Base-by-base conservation (phyloP, 2,888 invertebrate species). In the Trissoscelio sp. region DNA sequence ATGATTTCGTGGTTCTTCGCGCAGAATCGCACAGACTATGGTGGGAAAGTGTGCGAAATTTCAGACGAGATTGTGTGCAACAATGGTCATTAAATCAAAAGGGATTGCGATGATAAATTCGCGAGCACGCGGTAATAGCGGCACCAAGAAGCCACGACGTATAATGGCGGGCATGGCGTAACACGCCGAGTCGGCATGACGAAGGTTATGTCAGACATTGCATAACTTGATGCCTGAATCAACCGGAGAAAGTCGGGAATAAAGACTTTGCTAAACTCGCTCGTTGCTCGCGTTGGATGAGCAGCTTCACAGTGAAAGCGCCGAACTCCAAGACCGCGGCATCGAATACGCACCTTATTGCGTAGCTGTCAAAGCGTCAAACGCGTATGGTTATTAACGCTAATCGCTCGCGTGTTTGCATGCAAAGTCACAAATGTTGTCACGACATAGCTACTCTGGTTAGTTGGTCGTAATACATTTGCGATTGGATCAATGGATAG, bases 151-250 rank as follows among this genome's bases (percentile, higher is more conserved):
- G 72, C 55, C 72, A 34, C 75, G 67, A 31, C 69, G 60, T 78
- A 83, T 86, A 85, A 87, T 86, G 82, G 84, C 78, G 81, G 83
- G 84, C 62, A 84, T 89, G 88, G 86, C 88, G 88, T 88, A 89
- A 89, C 86, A 31, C 83, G 84, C 73, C 83, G 83, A 83, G 83
- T 83, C 86, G 88, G 86, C 87, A 86, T 88, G 90, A 88, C 89
- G 90, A 90, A 90, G 91, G 89, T 91, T 91, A 91, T 91, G 90
- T 91, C 91, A 91, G 91, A 89, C 87, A 88, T 91, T 91, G 88
- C 90, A 85, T 88, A 91, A 91, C 85, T 75, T 48, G 84, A 78
- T 74, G 84, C 85, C 84, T 83, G 86, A 84, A 83, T 83, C 80
- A 77, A 75, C 70, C 79, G 85, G 87, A 87, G 84, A 85, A 85